phyloP scores from a whole-genome alignment of 1,140 invertebrate species.

The Condylostylus longicornis region DNA sequence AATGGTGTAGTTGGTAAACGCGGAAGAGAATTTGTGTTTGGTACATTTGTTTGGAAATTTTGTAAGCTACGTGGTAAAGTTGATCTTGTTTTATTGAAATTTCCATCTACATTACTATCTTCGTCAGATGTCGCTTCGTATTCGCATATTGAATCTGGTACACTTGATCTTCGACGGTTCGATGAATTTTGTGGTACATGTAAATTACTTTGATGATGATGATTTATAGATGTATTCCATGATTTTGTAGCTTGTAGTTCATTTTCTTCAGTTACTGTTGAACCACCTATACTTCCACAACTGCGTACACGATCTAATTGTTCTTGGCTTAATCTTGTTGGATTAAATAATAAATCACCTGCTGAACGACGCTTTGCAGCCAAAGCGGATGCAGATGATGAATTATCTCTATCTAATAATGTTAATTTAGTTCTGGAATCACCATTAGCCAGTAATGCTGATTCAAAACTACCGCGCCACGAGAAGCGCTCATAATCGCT shows the following conservation, averaged over 20 bases:
- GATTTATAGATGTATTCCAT: conserved; percentile 29
- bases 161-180: conserved; percentile 40
- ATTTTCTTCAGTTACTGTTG: conserved; percentile 37
- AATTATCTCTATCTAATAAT: conserved; percentile 48
- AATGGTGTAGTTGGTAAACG: conserved; percentile 47
- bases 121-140: conserved; percentile 44
- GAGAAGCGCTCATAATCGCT: conserved; percentile 78
- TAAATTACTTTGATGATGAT: not conserved
- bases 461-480: conserved; percentile 81
- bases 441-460: conserved; percentile 60
- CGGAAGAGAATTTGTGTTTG: conserved; percentile 59
- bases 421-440: conserved; percentile 65
- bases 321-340: conserved; percentile 56
- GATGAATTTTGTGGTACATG: conserved; percentile 23
- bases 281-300: conserved; percentile 63
- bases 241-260: conserved; percentile 29
- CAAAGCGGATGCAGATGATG: conserved; percentile 44
- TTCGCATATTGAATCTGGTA: conserved; percentile 49
- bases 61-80: conserved; percentile 51
- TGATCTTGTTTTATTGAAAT: conserved; percentile 37
- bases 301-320: conserved; percentile 58
- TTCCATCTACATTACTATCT: conserved; percentile 47
- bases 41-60: conserved; percentile 33
- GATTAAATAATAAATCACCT: conserved; percentile 59
- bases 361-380: conserved; percentile 61